phyloP scores from a whole-genome alignment of 1,140 invertebrate genomes.

The Saccostrea echinata region DNA sequence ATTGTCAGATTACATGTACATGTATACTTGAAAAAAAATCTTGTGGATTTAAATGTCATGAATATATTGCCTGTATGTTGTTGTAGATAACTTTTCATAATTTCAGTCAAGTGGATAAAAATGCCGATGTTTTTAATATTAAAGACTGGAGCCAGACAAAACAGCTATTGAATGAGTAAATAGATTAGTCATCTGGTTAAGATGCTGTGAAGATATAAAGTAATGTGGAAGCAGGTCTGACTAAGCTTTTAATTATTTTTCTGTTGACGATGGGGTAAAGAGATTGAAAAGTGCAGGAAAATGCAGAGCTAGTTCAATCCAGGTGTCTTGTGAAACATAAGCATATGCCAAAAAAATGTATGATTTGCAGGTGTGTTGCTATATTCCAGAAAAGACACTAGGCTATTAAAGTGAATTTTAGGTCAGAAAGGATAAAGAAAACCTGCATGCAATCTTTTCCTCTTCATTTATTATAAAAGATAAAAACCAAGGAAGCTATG shows the following conservation, averaged over 20 bases:
- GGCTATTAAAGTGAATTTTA: too few species aligned
- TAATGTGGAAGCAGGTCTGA: constrained; percentile 1
- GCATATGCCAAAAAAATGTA: not conserved
- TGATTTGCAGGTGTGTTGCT: too few species aligned
- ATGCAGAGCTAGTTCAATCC: not conserved
- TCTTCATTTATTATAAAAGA: too few species aligned
- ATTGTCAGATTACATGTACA: not conserved
- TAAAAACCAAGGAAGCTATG: too few species aligned
- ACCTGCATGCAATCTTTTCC: too few species aligned
- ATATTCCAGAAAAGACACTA: too few species aligned
- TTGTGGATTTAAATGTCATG: not conserved
- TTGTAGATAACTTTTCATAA: not conserved
- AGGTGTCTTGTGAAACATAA: not conserved
- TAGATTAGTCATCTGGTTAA: constrained; percentile 3
- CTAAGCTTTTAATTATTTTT: constrained; percentile 38
- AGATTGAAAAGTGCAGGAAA: not conserved
- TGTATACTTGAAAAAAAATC: not conserved
- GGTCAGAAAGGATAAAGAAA: too few species aligned
- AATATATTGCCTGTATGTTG: not conserved
- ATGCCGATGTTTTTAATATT: not conserved
- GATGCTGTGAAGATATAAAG: constrained; percentile 6
- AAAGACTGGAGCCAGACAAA: constrained; percentile 17
- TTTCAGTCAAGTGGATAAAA: not conserved
- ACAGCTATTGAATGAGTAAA: constrained; percentile 20
- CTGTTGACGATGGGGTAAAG: not conserved